Conservation (phyloP, 2,113 vertebrate genomes). For the Plestiodon gilberti region DNA sequence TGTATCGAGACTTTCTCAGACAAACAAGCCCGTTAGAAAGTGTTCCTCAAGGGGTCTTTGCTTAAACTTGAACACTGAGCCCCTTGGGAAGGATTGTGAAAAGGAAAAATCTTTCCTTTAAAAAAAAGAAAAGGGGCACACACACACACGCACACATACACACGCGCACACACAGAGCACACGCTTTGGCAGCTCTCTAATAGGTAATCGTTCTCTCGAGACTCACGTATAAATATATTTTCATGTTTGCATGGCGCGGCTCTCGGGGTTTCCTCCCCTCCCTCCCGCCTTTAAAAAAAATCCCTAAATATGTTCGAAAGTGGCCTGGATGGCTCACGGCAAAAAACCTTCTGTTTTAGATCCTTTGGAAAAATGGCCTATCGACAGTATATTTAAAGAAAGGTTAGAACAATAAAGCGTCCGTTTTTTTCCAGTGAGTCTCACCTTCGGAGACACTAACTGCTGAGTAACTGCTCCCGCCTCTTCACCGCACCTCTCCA, state of each 20-base stretch:
- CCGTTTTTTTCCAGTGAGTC: constrained; percentile 72
- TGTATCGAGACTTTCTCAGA: accelerated
- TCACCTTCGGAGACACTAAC: constrained; percentile 68
- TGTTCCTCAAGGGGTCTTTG: background rate
- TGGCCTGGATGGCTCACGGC: constrained; percentile 37
- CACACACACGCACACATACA: too few species aligned
- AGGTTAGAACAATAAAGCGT: constrained; percentile 75
- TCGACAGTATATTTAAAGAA: constrained; percentile 74
- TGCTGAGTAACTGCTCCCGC: constrained; percentile 68
- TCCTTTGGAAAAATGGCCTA: constrained; percentile 71
- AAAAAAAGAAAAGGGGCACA: constrained; percentile 46
- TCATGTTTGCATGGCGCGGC: constrained; percentile 44
- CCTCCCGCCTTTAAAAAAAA: constrained; percentile 51
- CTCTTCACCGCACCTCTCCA: constrained; percentile 29
- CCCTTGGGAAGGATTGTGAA: background rate
- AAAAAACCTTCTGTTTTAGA: constrained; percentile 63
- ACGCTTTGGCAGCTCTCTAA: constrained; percentile 1
- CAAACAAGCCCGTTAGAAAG: accelerated
- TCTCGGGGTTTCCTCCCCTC: constrained; percentile 17
- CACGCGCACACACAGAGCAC: too few species aligned
- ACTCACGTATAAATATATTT: background rate
- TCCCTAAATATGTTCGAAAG: constrained; percentile 62
- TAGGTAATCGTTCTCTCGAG: constrained; percentile 23
- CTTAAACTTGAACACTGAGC: constrained; percentile 19
- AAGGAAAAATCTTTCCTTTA: background rate